Percentiles rank a stretch among this genome's conserved stretches.
Conservation (phyloP, 23 tunicate species). For the Halocynthia roretzi region DNA sequence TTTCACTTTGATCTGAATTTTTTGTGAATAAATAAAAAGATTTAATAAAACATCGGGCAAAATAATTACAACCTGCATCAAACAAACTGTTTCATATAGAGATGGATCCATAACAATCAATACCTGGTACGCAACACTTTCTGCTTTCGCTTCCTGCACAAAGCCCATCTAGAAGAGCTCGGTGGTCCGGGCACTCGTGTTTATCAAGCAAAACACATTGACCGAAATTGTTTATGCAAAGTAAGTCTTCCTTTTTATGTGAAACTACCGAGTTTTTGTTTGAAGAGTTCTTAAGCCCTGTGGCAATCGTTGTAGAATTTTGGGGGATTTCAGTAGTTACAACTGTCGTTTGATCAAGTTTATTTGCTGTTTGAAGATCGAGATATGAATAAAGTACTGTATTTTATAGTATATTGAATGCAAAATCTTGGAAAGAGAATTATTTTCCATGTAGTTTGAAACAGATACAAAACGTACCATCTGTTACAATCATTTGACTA, state of each 20-base stretch:
- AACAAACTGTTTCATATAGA: no score
- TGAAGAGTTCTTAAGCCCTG: background rate
- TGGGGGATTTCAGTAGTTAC: background rate
- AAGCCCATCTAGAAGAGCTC: constrained; percentile 10
- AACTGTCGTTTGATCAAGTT: background rate
- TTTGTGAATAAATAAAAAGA: no score
- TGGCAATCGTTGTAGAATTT: background rate
- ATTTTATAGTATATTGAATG: no score
- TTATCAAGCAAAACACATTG: constrained; percentile 10
- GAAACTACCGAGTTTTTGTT: no score
- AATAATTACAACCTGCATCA: no score
- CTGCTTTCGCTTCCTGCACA: constrained; percentile 7
- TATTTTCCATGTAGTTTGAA: no score
- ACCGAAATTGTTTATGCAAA: constrained; percentile 28
- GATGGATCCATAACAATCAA: no score
- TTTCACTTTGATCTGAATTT: no score
- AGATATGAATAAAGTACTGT: background rate
- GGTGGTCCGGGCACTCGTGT: constrained; percentile 22
- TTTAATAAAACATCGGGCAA: no score
- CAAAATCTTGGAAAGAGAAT: no score
- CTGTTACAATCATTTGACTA: no score
- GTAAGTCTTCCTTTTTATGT: constrained; percentile 4
- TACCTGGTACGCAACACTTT: constrained; percentile 28
- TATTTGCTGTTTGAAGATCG: background rate
- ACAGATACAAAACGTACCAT: no score